These are phyloP conservation scores for Eupithecia subumbrata DNA, from an alignment of 2,888 invertebrate species.

Conservation along the genomic window DNA sequence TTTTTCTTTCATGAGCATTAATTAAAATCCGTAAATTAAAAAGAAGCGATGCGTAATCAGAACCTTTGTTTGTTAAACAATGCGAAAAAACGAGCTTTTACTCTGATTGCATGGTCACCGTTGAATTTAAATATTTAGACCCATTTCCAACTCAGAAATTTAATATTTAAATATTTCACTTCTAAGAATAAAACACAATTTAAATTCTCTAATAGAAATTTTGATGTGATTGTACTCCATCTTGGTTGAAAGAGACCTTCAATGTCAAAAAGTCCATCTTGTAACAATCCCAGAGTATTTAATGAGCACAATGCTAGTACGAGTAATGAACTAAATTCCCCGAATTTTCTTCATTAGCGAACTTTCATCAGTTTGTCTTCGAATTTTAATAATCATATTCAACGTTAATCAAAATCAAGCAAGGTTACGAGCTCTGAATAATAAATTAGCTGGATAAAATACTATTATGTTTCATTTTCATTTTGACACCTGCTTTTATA, in stretches of 20 bases:
- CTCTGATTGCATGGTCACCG: not conserved
- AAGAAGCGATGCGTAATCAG: conserved; percentile 18
- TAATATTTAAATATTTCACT: not conserved
- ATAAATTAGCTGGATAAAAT: conserved; percentile 24
- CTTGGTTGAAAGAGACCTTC: not conserved
- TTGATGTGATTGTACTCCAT: not conserved
- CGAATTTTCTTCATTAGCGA: conserved; percentile 28
- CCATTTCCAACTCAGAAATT: not conserved
- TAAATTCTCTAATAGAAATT: not conserved
- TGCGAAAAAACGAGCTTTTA: conserved; percentile 5
- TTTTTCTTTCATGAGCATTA: not conserved
- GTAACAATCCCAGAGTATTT: conserved; percentile 14
- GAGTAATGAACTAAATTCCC: conserved; percentile 22
- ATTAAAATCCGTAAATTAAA: conserved; percentile 7
- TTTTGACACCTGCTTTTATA: not conserved
- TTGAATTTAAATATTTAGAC: not conserved
- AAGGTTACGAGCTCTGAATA: conserved; percentile 22
- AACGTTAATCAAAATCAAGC: conserved; percentile 25
- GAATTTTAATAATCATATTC: conserved; percentile 27
- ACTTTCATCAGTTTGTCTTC: conserved; percentile 22
- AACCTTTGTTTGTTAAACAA: conserved; percentile 14
- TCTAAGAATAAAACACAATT: not conserved
- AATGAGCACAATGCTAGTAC: conserved; percentile 18
- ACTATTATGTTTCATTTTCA: conserved; percentile 10
- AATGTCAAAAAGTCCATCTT: conserved; percentile 1